Evolutionary conservation across 2,797 vertebrate genomes (phyloP), one percentile per base, ranked within the genome.

Genomic region (Notolabrus celidotus): DNA sequence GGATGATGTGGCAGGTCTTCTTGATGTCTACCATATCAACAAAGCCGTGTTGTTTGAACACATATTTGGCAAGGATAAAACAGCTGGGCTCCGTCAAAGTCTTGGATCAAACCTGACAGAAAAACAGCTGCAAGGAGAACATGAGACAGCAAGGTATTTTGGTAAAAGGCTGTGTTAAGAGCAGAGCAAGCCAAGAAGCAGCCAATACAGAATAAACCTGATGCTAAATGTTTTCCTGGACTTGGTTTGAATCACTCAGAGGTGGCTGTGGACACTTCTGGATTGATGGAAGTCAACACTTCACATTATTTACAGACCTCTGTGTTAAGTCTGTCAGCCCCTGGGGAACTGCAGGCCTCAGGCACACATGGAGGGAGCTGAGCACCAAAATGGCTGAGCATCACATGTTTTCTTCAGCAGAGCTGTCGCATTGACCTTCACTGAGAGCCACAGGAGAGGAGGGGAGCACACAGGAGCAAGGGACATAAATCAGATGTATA

Each of bases 381-480:
- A 71, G 47, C 38, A 79, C 62, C 70, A 81, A 84, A 80, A 85
- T 79, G 83, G 79, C 71, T 55, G 83, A 59, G 72, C 61, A 58
- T 69, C 63, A 71, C 75, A 77, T 77, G 61, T 57, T 68, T 85
- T 85, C 67, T 71, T 68, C 65, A 53, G 71, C 76, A 67, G 67
- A 77, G 69, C 77, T 80, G 79, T 87, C 68, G 34, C 77, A 60
- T 80, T 69, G 79, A 89, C 90, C 90, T 91, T 91, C 88, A 85
- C 31, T 57, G 71, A 47, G 67, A 76, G 53, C 73, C 75, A 71
- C 54, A 31, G 45, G 55, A 69, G 81, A 71, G 55, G 61, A 49
- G 65, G 77, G 53, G 59, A 51, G 61, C 41, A 1, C 72, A 70
- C 15, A 41, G 70, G 73, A 85, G 69, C 78, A 77, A 45, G 64